Evolutionary conservation across 1,140 invertebrate species (phyloP).

Genomic region (Calephelis nemesis): DNA sequence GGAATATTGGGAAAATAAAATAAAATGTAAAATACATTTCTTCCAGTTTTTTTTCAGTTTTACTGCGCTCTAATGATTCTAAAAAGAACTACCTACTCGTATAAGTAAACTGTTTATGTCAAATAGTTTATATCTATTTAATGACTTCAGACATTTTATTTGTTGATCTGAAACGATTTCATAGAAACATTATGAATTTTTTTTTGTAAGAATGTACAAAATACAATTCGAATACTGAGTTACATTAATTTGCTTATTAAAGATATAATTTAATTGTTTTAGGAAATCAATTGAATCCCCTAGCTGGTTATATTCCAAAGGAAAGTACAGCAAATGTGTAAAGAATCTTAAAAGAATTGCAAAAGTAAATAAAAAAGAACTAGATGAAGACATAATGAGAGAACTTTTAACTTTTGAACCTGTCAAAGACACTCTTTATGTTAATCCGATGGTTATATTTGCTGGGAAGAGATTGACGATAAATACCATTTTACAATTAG

Average conservation of each 20-base stretch:
- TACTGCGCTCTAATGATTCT: too few species aligned
- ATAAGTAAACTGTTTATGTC: too few species aligned
- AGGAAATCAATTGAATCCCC: slow-evolving; percentile 81
- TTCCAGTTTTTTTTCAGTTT: too few species aligned
- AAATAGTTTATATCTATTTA: too few species aligned
- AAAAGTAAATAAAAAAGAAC: slow-evolving; percentile 80
- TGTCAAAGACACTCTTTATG: slow-evolving; percentile 60
- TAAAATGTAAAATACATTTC: too few species aligned
- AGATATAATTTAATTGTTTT: slow-evolving; percentile 19
- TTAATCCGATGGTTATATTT: slow-evolving; percentile 79
- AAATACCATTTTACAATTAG: slow-evolving; percentile 69
- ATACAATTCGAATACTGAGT: background rate
- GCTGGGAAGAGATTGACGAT: slow-evolving; percentile 78
- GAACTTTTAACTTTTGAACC: slow-evolving; percentile 46
- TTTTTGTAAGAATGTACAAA: too few species aligned
- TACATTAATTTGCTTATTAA: background rate
- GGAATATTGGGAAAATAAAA: too few species aligned
- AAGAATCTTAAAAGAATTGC: slow-evolving; percentile 82
- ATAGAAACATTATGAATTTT: too few species aligned
- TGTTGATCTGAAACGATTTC: too few species aligned
- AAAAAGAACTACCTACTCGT: too few species aligned
- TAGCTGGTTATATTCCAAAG: slow-evolving; percentile 83
- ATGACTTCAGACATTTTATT: too few species aligned
- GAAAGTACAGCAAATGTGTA: slow-evolving; percentile 79
- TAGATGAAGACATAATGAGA: slow-evolving; percentile 63